A percentile compares a stretch with the other conserved stretches of the same genome.
These are phyloP conservation scores for Leptodactylus fallax DNA, from an alignment of 2,797 vertebrate species.

Conservation along the genomic window DNA sequence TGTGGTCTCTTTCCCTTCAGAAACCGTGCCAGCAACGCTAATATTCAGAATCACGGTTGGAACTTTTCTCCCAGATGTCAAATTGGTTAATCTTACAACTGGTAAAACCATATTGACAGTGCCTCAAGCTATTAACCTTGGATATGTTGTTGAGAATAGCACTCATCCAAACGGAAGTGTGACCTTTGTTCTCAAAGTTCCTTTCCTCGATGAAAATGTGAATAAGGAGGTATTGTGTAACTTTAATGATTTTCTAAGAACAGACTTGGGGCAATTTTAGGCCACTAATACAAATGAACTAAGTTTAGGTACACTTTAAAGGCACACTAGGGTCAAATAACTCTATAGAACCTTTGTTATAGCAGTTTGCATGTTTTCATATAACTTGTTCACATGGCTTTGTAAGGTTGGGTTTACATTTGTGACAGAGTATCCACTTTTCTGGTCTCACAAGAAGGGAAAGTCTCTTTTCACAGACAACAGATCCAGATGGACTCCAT, in stretches of 20 bases:
- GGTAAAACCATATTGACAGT: slow-evolving; percentile 58
- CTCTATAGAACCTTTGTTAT: no score
- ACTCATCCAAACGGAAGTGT: slow-evolving; percentile 66
- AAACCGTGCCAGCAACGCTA: slow-evolving; percentile 45
- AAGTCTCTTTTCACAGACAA: no score
- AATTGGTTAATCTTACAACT: slow-evolving; percentile 67
- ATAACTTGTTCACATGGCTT: no score
- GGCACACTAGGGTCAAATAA: no score
- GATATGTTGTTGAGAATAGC: slow-evolving; percentile 46
- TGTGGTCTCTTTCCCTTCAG: slow-evolving; percentile 47
- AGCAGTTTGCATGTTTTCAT: no score
- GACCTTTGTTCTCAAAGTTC: slow-evolving; percentile 63
- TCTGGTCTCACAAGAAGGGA: no score
- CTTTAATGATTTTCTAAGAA: background rate
- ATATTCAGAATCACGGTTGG: slow-evolving; percentile 69
- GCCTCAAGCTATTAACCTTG: slow-evolving; percentile 54
- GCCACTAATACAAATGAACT: no score
- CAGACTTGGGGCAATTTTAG: no score
- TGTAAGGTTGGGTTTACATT: no score
- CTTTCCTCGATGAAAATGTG: slow-evolving; percentile 64
- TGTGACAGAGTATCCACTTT: background rate
- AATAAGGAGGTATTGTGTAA: slow-evolving; percentile 66
- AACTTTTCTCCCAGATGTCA: slow-evolving; percentile 69
- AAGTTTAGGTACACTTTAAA: no score
- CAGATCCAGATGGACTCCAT: no score